Evolutionary conservation across 2,888 invertebrate genomes (phyloP).

Genomic region (Hirtodrosophila cameraria): DNA sequence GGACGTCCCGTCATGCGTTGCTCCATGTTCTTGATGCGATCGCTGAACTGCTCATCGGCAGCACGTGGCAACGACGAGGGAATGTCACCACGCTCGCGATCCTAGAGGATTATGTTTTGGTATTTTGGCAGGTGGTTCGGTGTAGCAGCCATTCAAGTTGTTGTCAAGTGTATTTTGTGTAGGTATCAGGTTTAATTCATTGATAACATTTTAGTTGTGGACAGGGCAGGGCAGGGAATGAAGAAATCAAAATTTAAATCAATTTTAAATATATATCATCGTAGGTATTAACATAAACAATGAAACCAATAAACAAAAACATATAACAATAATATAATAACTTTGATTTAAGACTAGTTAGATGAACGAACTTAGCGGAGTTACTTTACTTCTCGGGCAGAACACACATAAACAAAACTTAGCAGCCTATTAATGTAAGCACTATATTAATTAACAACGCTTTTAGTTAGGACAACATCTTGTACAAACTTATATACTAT

Average conservation of each 20-base stretch:
- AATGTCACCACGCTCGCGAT: conserved; percentile 84
- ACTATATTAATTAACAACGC: conserved; percentile 7
- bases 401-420: not conserved
- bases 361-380: conserved; percentile 46
- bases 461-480: conserved; percentile 32
- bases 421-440: conserved; percentile 1
- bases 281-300: conserved; percentile 30
- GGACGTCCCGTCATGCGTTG: conserved; percentile 89
- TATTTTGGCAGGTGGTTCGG: conserved; percentile 23
- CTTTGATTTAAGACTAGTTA: conserved; percentile 36
- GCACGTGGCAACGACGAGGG: conserved; percentile 82
- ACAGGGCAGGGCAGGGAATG: conserved; percentile 26
- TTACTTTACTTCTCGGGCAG: conserved; percentile 26
- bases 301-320: conserved; percentile 37
- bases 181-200: conserved; percentile 40
- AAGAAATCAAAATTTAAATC: conserved; percentile 65
- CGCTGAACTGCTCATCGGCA: conserved; percentile 84
- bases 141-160: conserved; percentile 27
- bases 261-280: conserved; percentile 44
- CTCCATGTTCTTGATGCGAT: conserved; percentile 89
- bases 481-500: conserved; percentile 1
- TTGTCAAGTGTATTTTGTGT: conserved; percentile 26
- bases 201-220: conserved; percentile 20
- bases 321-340: conserved; percentile 26
- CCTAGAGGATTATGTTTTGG: conserved; percentile 57